Base-by-base conservation (phyloP, 2,113 vertebrate genomes). In the Lethenteron reissneri region DNA sequence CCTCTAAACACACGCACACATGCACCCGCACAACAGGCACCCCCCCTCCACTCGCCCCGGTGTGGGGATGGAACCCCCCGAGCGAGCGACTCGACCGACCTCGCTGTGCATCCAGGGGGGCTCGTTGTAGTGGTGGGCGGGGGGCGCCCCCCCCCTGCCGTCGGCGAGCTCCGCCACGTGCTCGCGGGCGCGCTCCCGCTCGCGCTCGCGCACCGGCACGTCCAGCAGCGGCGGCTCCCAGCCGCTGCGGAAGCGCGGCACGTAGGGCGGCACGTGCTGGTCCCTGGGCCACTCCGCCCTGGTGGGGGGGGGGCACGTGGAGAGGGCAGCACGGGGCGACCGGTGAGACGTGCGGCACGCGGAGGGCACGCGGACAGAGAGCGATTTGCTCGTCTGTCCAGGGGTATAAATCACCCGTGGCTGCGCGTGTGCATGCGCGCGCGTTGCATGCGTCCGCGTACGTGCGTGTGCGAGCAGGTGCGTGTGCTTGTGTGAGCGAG, bases 281-380 rank as follows among this genome's bases (percentile, higher is more conserved):
- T 96, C 88, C 75, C 77, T 83, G 1, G 88, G 87, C 94, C 94
- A 97, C 59, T 95, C 89, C 1, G 85, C 83, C 77, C 91, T 96
- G 74, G 58, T 73, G 74, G 58, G 73, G 57, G 58, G 58, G 6
- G 71, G n/a, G 11, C n/a, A n/a, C n/a, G 19, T 3, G 25, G 25
- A 3, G 25, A 3, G 25, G 25, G 25, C 3, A 3, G 4, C 25
- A 41, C 25, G 25, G 3, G 25, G 25, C 25, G 4, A 41, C 25
- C 25, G 25, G 25, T 5, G 25, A 41, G 25, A 41, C 25, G 25
- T 41, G 25, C 25, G 25, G 25, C 25, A 41, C 25, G 25, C 25
- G 25, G 25, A 41, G 25, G 25, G 25, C 25, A 41, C 25, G 25
- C 25, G 25, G 25, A 3, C 4, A 41, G 25, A 41, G 25, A 41